Evolutionary conservation across 2,113 vertebrate species (phyloP).

Genomic region (Fregetta grallaria): DNA sequence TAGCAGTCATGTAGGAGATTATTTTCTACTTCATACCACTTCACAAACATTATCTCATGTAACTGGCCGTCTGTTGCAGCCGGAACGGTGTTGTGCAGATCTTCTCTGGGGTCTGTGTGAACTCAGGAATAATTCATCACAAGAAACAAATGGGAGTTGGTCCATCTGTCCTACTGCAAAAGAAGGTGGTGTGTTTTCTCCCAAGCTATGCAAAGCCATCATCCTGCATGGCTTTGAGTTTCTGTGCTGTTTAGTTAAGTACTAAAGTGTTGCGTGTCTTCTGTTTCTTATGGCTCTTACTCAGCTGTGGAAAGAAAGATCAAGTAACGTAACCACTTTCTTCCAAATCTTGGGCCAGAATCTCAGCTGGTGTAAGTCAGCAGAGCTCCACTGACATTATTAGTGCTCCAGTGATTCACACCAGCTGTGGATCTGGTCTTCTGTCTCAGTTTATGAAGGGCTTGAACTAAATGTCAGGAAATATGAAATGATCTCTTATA

Average conservation of each 20-base stretch:
- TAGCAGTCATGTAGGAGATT: not conserved
- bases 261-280: not conserved
- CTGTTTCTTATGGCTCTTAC: not conserved
- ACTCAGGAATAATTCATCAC: not conserved
- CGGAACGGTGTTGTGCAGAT: not conserved
- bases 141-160: not conserved
- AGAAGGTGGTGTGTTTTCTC: not conserved
- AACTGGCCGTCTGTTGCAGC: not conserved
- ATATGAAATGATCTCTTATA: constrained; percentile 56
- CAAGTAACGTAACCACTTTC: constrained; percentile 27
- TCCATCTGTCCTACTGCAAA: not conserved
- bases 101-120: not conserved
- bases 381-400: constrained; percentile 43
- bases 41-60: not conserved
- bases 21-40: not conserved
- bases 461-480: constrained; percentile 55
- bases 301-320: constrained; percentile 36
- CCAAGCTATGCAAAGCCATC: not conserved
- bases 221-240: not conserved
- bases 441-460: constrained; percentile 34
- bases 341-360: constrained; percentile 22
- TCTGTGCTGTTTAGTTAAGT: not conserved
- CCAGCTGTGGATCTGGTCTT: constrained; percentile 44
- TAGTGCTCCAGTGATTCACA: constrained; percentile 52
- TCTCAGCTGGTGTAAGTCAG: constrained; percentile 53